phyloP scores from a whole-genome alignment of 1,140 invertebrate species.

The Drosophila arawakana region DNA sequence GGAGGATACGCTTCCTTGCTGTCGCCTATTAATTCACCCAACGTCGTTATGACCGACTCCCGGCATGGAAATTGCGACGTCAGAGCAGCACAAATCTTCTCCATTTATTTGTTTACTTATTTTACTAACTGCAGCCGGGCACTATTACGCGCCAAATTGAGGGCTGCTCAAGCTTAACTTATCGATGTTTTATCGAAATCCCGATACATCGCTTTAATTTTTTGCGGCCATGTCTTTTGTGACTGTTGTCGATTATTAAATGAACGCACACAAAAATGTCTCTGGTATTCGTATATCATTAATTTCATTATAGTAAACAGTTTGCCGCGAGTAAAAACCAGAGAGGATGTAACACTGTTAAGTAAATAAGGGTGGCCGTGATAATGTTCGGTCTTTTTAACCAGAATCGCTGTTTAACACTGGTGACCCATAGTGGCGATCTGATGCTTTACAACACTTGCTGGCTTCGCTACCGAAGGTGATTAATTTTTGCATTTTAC shows the following conservation, averaged over 20 bases:
- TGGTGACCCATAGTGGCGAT: conserved; percentile 25
- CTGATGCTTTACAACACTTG: conserved; percentile 27
- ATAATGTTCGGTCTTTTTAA: too few species aligned
- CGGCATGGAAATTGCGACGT: conserved; percentile 85
- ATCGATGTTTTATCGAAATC: background rate
- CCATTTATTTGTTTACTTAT: conserved; percentile 50
- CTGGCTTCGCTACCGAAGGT: conserved; percentile 26
- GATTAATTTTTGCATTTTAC: conserved; percentile 63
- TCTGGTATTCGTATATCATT: too few species aligned
- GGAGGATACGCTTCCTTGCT: conserved; percentile 87
- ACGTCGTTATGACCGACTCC: conserved; percentile 86
- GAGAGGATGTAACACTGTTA: too few species aligned
- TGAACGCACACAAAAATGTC: too few species aligned
- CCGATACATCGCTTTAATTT: too few species aligned
- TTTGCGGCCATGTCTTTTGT: too few species aligned
- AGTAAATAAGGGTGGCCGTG: too few species aligned
- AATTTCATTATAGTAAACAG: too few species aligned
- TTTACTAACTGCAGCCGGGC: conserved; percentile 1
- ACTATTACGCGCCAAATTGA: conserved; percentile 21
- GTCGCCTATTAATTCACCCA: conserved; percentile 87
- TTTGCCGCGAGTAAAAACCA: too few species aligned
- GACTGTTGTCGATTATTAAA: too few species aligned
- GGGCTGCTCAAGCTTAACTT: background rate
- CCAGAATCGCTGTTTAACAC: background rate
- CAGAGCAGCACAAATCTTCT: conserved; percentile 49